phyloP scores from a whole-genome alignment of 2,888 invertebrate species.

The Galerucella nymphaeae region DNA sequence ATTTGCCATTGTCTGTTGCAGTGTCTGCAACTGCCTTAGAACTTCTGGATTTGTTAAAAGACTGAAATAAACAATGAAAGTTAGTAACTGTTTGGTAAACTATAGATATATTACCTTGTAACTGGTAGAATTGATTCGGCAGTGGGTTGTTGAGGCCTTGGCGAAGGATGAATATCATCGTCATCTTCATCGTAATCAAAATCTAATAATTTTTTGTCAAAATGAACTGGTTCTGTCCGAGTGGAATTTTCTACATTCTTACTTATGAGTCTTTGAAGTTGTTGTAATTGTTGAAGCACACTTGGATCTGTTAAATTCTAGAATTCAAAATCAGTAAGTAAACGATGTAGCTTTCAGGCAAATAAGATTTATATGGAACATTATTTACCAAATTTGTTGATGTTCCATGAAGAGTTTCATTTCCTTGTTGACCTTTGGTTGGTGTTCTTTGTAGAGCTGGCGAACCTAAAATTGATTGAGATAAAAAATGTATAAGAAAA shows the following conservation, averaged over 20 bases:
- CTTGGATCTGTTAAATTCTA: constrained; percentile 60
- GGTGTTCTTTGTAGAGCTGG: constrained; percentile 65
- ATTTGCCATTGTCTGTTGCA: constrained; percentile 64
- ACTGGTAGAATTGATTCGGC: constrained; percentile 53
- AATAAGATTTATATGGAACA: background rate
- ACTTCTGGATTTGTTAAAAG: constrained; percentile 89
- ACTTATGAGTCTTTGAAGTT: constrained; percentile 71
- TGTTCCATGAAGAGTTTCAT: constrained; percentile 57
- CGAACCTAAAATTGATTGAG: constrained; percentile 61
- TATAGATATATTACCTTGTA: no score
- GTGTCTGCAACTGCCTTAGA: constrained; percentile 86
- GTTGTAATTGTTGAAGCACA: constrained; percentile 70
- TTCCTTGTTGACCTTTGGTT: constrained; percentile 62
- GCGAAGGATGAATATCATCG: constrained; percentile 73
- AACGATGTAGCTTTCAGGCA: background rate
- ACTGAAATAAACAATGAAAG: constrained; percentile 61
- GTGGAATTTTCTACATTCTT: constrained; percentile 60
- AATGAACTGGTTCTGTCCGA: constrained; percentile 71
- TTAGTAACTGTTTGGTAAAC: background rate
- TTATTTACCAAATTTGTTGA: constrained; percentile 61
- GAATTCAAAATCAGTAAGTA: constrained; percentile 31
- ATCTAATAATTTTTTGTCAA: constrained; percentile 86
- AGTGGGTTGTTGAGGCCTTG: constrained; percentile 60
- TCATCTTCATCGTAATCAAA: constrained; percentile 95
- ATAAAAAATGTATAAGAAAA: constrained; percentile 48